phyloP scores from a whole-genome alignment of 2,797 vertebrate species.

The Sitta carolinensis region DNA sequence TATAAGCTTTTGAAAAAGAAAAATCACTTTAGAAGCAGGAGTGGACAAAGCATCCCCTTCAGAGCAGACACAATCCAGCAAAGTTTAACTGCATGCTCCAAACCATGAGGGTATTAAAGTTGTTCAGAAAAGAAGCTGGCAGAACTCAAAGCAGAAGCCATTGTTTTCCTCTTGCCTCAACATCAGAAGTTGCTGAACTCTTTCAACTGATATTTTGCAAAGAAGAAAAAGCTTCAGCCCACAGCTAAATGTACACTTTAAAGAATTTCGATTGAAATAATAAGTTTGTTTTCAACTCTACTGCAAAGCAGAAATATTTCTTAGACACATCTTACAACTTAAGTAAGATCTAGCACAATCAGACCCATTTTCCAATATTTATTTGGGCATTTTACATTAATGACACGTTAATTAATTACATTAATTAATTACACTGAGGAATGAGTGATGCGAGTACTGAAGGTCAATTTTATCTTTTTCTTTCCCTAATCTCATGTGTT shows the following conservation, averaged over 20 bases:
- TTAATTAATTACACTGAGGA: not conserved
- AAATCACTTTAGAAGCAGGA: not conserved
- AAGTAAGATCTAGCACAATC: not conserved
- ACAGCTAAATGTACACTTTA: not conserved
- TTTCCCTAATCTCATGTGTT: not conserved
- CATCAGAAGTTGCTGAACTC: not conserved
- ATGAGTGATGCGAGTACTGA: not conserved
- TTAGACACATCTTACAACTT: not conserved
- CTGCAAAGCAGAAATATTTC: not conserved
- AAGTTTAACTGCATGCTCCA: conserved; percentile 35
- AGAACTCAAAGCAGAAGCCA: conserved; percentile 35
- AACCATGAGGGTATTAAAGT: conserved; percentile 6
- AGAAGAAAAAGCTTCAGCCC: not conserved
- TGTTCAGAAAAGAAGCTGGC: conserved; percentile 21
- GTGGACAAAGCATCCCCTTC: conserved; percentile 6
- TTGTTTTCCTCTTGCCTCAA: conserved; percentile 33
- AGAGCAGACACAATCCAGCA: not conserved
- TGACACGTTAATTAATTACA: no score
- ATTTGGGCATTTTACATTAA: not conserved
- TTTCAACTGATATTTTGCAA: not conserved
- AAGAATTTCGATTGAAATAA: not conserved
- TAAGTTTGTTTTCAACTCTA: not conserved
- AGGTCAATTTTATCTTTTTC: not conserved
- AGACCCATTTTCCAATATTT: not conserved
- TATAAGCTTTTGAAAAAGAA: not conserved